Percentiles rank a stretch among this genome's conserved stretches.
Evolutionary conservation across 2,888 invertebrate genomes (phyloP).

Genomic region (Clivina fossor): DNA sequence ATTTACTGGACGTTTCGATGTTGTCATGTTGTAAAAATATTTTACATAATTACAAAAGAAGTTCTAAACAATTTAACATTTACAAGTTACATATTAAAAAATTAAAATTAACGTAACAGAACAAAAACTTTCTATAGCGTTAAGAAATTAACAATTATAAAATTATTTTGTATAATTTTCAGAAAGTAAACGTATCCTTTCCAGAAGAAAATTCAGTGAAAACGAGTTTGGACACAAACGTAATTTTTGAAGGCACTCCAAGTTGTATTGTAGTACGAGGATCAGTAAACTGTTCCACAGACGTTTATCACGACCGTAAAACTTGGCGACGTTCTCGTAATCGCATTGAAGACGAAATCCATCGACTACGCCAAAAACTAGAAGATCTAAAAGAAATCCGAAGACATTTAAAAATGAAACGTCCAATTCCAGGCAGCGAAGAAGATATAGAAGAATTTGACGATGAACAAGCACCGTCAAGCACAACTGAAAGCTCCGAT

Average conservation of each 20-base stretch:
- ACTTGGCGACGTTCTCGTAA: constrained; percentile 83
- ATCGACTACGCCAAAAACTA: constrained; percentile 76
- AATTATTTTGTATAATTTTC: constrained; percentile 20
- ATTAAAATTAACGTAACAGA: too few relatives aligned
- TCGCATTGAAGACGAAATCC: constrained; percentile 85
- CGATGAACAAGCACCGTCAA: constrained; percentile 10
- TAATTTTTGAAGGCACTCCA: constrained; percentile 55
- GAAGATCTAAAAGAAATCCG: constrained; percentile 86
- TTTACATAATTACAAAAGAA: too few relatives aligned
- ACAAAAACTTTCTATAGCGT: too few relatives aligned
- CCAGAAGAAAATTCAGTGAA: constrained; percentile 41
- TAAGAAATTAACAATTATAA: too few relatives aligned
- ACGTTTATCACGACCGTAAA: constrained; percentile 80
- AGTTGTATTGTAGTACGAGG: constrained; percentile 76
- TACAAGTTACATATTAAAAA: too few relatives aligned
- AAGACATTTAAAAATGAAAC: constrained; percentile 76
- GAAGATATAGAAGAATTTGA: constrained; percentile 32
- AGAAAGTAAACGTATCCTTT: constrained; percentile 44
- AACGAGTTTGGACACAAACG: constrained; percentile 48
- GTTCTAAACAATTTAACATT: too few relatives aligned
- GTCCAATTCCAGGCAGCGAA: constrained; percentile 50
- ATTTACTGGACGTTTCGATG: too few relatives aligned
- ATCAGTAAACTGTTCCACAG: constrained; percentile 78
- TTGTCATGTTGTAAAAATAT: too few relatives aligned
- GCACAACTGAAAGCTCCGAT: constrained; percentile 24